phyloP scores from a whole-genome alignment of 2,797 vertebrate species.

The Falco columbarius region DNA sequence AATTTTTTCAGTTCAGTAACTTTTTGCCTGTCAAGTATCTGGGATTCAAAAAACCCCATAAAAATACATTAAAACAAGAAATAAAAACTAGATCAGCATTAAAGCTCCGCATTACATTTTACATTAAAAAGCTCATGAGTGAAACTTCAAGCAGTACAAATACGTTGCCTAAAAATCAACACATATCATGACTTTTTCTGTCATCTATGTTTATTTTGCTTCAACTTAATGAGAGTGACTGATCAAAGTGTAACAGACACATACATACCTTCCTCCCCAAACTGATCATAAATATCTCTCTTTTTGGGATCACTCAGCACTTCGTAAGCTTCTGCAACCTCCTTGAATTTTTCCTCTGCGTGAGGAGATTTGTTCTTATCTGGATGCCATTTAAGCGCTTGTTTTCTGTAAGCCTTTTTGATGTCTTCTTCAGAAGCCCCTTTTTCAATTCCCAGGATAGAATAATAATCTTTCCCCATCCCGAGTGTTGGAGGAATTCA shows the following conservation, averaged over 20 bases:
- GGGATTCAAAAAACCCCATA: background rate
- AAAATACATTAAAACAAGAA: background rate
- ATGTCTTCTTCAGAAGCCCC: constrained; percentile 95
- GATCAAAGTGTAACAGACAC: background rate
- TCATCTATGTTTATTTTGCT: background rate
- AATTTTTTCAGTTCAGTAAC: background rate
- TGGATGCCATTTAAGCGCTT: constrained; percentile 98
- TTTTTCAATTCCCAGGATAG: constrained; percentile 92
- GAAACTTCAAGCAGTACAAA: background rate
- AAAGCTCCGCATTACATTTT: background rate
- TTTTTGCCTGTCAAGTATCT: background rate
- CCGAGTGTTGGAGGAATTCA: constrained; percentile 70
- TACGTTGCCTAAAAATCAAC: background rate
- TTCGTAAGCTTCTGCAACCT: constrained; percentile 97
- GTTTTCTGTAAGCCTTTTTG: constrained; percentile 98
- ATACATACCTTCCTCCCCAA: constrained; percentile 95
- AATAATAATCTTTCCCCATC: constrained; percentile 99
- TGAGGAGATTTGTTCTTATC: constrained; percentile 98
- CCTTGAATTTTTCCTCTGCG: constrained; percentile 98
- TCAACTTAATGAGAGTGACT: background rate
- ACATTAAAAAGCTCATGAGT: background rate
- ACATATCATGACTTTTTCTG: background rate
- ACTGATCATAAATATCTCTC: constrained; percentile 96
- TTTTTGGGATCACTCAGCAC: constrained; percentile 98
- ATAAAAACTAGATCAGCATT: background rate